Base-by-base conservation (phyloP, 1,140 invertebrate species). In the Zaprionus ornatus region DNA sequence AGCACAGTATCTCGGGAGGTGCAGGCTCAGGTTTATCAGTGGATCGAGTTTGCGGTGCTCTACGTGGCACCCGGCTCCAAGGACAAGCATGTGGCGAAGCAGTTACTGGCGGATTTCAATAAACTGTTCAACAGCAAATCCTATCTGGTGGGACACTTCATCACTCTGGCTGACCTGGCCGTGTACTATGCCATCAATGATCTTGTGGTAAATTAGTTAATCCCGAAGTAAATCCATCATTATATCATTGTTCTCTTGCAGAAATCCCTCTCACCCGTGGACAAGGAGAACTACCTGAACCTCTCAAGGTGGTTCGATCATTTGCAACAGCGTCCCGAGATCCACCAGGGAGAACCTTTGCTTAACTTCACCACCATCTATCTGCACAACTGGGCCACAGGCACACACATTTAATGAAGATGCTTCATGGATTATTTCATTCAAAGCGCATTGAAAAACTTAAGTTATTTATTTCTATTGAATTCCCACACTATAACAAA, bases 241-340 rank as follows among this genome's bases (percentile, higher is more conserved):
- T 45, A 6, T 37, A 23, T 2, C 0, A 19, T 12, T 13, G 13
- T 40, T 4, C 7, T 19, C 17, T 17, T 68, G 17, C 62, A 94
- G 94, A 91, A 90, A 77, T 93, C 92, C 23, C 86, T 95, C 29
- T 93, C 92, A 1, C 92, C 93, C 21, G 92, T 94, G 69, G 94
- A 95, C 4, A 95, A 95, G 66, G 95, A 95, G 67, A 93, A 93
- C 70, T 94, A 94, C 60, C 64, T 95, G n/a, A 94, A 95, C 80
- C 90, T 96, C 0, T 95, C 95, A 4, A 93, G 95, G 70, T 96
- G 95, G 95, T 96, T 95, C 79, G 94, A 95, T 78, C 94, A 95
- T 82, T 90, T 96, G 69, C 95, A 96, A 70, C 94, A 95, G 80
- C 93, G 95, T 71, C 91, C 93, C 7, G 93, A 93, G 76, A 82